Conservation (phyloP, 2,113 vertebrate species). For the Microcebus jonahi region DNA sequence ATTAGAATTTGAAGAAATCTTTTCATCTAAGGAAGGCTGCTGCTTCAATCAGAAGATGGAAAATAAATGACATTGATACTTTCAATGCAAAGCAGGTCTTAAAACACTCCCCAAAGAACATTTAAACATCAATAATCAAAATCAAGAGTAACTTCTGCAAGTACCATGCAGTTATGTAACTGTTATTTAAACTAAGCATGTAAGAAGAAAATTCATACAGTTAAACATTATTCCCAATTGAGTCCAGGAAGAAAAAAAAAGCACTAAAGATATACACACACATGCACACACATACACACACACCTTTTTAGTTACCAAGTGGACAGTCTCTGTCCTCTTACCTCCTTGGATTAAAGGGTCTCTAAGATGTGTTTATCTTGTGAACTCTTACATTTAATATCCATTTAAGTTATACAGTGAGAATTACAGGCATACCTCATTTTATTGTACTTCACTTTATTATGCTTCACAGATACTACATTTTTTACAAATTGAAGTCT, state of each 20-base stretch:
- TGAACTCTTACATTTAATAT: constrained; percentile 46
- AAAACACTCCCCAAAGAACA: background rate
- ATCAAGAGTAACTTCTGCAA: constrained; percentile 31
- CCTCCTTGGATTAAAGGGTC: background rate
- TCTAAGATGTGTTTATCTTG: constrained; percentile 23
- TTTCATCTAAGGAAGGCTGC: background rate
- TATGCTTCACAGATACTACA: background rate
- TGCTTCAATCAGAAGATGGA: background rate
- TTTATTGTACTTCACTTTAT: background rate
- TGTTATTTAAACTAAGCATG: background rate
- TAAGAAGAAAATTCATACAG: background rate
- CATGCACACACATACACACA: background rate
- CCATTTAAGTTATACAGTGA: constrained; percentile 9
- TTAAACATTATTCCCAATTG: background rate
- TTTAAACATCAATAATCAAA: constrained; percentile 19
- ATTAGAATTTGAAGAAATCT: constrained; percentile 15
- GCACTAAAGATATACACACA: background rate
- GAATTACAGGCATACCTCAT: background rate
- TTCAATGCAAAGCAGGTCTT: constrained; percentile 24
- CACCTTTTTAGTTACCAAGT: background rate
- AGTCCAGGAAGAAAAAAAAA: background rate
- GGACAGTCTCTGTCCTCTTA: background rate
- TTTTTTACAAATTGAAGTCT: background rate
- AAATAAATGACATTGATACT: background rate
- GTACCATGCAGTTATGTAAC: background rate